phyloP scores from a whole-genome alignment of 2,797 vertebrate species.

The Neostethus bicornis region DNA sequence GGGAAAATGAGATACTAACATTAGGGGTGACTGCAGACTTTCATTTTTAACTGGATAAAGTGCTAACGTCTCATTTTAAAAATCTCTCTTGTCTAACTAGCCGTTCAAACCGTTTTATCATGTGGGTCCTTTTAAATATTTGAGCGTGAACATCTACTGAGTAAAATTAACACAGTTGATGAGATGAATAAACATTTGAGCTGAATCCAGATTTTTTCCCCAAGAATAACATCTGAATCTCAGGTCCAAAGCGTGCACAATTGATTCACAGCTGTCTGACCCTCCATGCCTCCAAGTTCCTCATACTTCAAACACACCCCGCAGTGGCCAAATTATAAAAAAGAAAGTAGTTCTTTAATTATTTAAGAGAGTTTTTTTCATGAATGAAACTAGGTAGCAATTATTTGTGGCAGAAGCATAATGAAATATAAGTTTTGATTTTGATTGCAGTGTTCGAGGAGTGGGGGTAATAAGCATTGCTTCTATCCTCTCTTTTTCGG shows the following conservation, averaged over 20 bases:
- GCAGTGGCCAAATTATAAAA: conserved; percentile 46
- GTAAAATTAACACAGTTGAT: conserved; percentile 66
- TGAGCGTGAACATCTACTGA: conserved; percentile 9
- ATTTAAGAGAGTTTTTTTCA: conserved; percentile 30
- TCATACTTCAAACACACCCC: conserved; percentile 51
- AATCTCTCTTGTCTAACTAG: too few relatives aligned
- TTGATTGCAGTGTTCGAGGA: too few relatives aligned
- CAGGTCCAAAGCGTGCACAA: conserved; percentile 64
- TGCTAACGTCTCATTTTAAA: too few relatives aligned
- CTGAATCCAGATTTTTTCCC: conserved; percentile 60
- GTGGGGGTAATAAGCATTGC: too few relatives aligned
- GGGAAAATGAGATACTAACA: too few relatives aligned
- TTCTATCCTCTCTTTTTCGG: too few relatives aligned
- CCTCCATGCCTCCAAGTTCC: conserved; percentile 47
- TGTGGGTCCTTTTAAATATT: conserved; percentile 5
- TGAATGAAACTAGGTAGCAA: too few relatives aligned
- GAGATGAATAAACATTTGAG: conserved; percentile 65
- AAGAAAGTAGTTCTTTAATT: conserved; percentile 37
- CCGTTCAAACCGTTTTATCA: too few relatives aligned
- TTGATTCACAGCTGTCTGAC: conserved; percentile 69
- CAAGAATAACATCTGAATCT: conserved; percentile 61
- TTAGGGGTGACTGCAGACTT: too few relatives aligned
- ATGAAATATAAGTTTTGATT: too few relatives aligned
- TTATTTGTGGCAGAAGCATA: too few relatives aligned
- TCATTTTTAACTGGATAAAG: too few relatives aligned